These are phyloP conservation scores for Aeoliscus strigatus DNA, from an alignment of 2,797 vertebrate species.

Conservation along the genomic window DNA sequence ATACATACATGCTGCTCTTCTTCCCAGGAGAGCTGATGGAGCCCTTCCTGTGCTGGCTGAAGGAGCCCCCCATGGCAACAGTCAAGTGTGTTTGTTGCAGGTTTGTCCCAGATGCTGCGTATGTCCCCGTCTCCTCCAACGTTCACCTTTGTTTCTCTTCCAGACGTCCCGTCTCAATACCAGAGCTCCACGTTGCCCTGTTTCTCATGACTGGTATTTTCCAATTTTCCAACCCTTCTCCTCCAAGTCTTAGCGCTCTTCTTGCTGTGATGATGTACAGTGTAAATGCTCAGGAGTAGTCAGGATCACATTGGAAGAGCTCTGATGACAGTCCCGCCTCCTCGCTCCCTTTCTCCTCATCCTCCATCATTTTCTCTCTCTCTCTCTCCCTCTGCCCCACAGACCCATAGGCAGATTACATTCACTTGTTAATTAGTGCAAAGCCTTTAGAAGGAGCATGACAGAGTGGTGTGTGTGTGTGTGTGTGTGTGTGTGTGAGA, in stretches of 20 bases:
- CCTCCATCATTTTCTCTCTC: conserved; percentile 32
- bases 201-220: conserved; percentile 36
- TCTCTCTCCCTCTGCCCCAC: conserved; percentile 8
- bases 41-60: conserved; percentile 65
- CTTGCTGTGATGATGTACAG: conserved; percentile 32
- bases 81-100: conserved; percentile 15
- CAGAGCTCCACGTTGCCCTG: conserved; percentile 3
- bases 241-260: conserved; percentile 2
- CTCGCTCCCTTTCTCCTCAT: conserved; percentile 38
- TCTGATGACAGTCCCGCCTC: conserved; percentile 49
- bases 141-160: conserved; percentile 47
- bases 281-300: conserved; percentile 27
- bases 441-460: conserved; percentile 17
- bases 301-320: conserved; percentile 39
- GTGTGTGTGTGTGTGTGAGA: conserved; percentile 1
- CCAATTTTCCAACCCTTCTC: conserved; percentile 10
- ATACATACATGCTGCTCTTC: conserved; percentile 67
- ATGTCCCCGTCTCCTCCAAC: conserved; percentile 12
- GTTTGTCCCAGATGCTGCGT: conserved; percentile 33
- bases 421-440: conserved; percentile 29
- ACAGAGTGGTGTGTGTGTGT: neutral
- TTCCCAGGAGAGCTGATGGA: conserved; percentile 55
- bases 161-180: conserved; percentile 13
- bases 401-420: conserved; percentile 21
- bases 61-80: conserved; percentile 69